These are phyloP conservation scores for Peromyscus aztecus DNA, from an alignment of 2,797 vertebrate species.

Conservation along the genomic window DNA sequence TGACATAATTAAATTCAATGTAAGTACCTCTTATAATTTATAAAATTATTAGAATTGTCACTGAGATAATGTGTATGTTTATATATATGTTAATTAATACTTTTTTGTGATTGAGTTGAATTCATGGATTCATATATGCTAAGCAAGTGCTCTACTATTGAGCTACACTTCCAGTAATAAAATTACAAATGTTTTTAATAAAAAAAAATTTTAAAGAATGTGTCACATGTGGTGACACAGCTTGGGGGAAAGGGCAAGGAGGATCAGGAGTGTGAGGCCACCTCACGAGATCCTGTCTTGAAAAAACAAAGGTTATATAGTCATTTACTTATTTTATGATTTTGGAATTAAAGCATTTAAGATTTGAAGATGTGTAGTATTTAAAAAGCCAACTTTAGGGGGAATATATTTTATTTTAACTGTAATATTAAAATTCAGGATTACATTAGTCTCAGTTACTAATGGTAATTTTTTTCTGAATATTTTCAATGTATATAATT, in stretches of 20 bases:
- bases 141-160: not conserved
- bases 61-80: constrained; percentile 21
- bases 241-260: too few species aligned
- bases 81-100: not conserved
- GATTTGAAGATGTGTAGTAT: constrained; percentile 21
- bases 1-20: constrained; percentile 99
- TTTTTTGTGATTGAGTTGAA: not conserved
- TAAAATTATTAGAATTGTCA: constrained; percentile 57
- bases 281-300: not conserved
- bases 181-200: constrained; percentile 31
- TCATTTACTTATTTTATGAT: constrained; percentile 55
- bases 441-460: constrained; percentile 23
- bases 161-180: not conserved
- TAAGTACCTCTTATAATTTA: constrained; percentile 90
- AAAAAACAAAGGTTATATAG: not conserved
- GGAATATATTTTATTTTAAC: not conserved
- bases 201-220: not conserved
- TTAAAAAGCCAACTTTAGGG: not conserved
- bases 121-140: not conserved
- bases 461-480: not conserved
- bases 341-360: constrained; percentile 42
- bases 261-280: not conserved
- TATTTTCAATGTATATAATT: not conserved
- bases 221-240: not conserved
- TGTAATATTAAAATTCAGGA: constrained; percentile 25